Conservation (phyloP, 2,113 vertebrate species). For the Theristicus caerulescens region DNA sequence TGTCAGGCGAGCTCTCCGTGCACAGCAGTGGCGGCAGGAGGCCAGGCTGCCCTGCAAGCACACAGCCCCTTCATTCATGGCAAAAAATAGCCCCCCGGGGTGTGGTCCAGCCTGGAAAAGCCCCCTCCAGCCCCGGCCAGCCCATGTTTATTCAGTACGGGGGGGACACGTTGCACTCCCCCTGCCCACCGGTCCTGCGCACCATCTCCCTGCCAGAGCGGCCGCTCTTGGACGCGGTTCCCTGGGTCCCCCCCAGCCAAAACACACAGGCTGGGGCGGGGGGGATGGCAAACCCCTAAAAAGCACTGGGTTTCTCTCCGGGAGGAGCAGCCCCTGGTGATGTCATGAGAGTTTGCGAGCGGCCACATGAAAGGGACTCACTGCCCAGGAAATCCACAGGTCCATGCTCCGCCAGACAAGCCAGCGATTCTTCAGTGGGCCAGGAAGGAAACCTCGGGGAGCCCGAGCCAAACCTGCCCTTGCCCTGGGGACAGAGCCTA, state of each 20-base stretch:
- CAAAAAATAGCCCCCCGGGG: constrained; percentile 62
- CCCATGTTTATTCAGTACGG: constrained; percentile 41
- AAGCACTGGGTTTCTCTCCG: constrained; percentile 27
- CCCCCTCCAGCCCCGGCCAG: constrained; percentile 36
- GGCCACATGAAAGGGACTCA: constrained; percentile 54
- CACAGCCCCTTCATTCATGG: constrained; percentile 64
- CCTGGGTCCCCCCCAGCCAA: neutral
- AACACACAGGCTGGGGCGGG: constrained; percentile 18
- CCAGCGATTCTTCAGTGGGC: constrained; percentile 21
- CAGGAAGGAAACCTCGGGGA: neutral
- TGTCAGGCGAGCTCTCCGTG: neutral
- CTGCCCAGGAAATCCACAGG: constrained; percentile 58
- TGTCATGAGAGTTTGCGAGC: constrained; percentile 54
- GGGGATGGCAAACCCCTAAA: constrained; percentile 53
- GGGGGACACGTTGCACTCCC: neutral
- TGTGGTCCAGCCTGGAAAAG: constrained; percentile 60
- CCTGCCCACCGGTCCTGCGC: neutral
- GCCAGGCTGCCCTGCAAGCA: constrained; percentile 14
- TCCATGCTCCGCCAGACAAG: constrained; percentile 28
- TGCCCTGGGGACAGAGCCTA: neutral
- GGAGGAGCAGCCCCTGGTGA: constrained; percentile 41
- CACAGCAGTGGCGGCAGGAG: neutral
- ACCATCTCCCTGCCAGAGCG: neutral
- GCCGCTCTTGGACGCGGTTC: neutral
- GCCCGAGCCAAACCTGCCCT: neutral